Evolutionary conservation across 2,113 vertebrate species (phyloP), one percentile per base, ranked within the genome.

Genomic region (Canis aureus): DNA sequence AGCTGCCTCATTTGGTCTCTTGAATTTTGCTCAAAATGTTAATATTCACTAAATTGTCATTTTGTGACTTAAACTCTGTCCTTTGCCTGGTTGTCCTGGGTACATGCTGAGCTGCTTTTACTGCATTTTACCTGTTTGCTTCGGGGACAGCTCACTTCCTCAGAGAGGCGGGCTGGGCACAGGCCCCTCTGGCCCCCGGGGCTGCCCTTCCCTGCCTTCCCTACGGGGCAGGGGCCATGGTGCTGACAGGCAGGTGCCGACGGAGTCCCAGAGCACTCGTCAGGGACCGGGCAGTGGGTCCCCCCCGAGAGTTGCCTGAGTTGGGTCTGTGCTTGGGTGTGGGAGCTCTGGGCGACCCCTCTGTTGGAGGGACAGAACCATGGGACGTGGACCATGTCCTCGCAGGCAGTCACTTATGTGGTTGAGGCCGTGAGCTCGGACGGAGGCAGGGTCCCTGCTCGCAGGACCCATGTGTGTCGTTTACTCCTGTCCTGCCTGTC

Each of bases 401-500:
- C 4, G 0, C 76, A 38, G 53, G 35, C 0, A 0, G 17, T 51
- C 2, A 38, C 55, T 35, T 13, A 5, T 2, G 5, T 25, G 1
- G 8, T 17, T 5, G 4, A 6, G 51, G 67, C 86, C 23, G 2
- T 0, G 11, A 53, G n/a, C 27, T 23, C 3, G 3, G 60, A 55
- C 11, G 6, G 23, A 38, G 62, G 62, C 19, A 12, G 3, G 11
- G 51, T 11, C 0, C 0, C 62, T 2, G 49, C 62, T 13, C 4
- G 49, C 1, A 0, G n/a, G 76, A 29, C 0, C 0, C 1, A 0
- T 8, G 1, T 43, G 29, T 2, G 76, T 38, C 62, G 3, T 66
- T 57, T 17, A 11, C 9, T 9, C 4, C 22, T 11, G 16, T 15
- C n/a, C n/a, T 0, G 11, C 64, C 0, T 8, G 7, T 16, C n/a